These are phyloP conservation scores for Glandiceps talaboti DNA, from an alignment of 53 echinoderm and acorn worm species.

Conservation along the genomic window DNA sequence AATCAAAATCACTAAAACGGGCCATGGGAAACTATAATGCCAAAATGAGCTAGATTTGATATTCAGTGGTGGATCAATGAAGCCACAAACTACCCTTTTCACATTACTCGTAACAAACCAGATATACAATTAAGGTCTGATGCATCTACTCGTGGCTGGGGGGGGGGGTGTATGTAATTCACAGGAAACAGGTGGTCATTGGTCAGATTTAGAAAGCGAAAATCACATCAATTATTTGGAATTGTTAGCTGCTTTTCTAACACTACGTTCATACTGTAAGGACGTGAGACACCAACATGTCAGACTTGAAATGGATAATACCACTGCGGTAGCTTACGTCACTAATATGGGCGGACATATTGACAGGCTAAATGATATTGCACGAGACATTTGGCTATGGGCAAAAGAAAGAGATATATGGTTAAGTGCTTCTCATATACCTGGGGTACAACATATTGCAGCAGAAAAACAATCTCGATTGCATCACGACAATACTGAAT, in stretches of 20 bases:
- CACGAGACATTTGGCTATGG: neutral
- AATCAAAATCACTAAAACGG: neutral
- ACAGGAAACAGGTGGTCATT: neutral
- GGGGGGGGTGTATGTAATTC: neutral
- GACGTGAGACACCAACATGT: conserved; percentile 8
- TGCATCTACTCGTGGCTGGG: neutral
- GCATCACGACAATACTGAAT: neutral
- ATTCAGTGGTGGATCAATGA: neutral
- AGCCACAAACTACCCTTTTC: neutral
- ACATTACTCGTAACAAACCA: neutral
- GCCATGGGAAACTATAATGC: neutral
- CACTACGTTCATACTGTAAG: conserved; percentile 13
- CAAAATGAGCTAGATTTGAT: neutral
- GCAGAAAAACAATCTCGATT: neutral
- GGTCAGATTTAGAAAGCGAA: neutral
- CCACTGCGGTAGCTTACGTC: conserved; percentile 26
- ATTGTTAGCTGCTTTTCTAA: neutral
- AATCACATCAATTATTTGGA: conserved; percentile 2
- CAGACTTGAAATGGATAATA: conserved; percentile 19
- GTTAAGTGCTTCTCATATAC: neutral
- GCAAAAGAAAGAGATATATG: neutral
- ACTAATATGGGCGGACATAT: neutral
- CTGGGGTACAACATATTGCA: neutral
- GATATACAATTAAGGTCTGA: neutral
- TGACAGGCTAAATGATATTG: neutral